phyloP scores from a whole-genome alignment of 2,888 invertebrate genomes.

The Serrognathus titanus region DNA sequence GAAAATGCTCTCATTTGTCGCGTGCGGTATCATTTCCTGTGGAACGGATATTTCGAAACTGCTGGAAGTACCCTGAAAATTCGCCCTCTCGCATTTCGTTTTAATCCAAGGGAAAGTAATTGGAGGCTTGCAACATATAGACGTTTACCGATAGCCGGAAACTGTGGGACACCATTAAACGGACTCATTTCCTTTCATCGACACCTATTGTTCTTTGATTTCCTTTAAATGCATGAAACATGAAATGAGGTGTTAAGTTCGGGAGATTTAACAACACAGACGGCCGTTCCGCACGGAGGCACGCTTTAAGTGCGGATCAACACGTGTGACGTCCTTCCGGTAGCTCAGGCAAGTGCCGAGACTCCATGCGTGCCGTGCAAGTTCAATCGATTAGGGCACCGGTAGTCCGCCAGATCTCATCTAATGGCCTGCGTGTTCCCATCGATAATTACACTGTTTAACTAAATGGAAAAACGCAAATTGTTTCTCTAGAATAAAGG shows the following conservation, averaged over 20 bases:
- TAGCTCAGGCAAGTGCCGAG: constrained; percentile 14
- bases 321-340: constrained; percentile 29
- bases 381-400: constrained; percentile 18
- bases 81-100: constrained; percentile 32
- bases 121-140: constrained; percentile 30
- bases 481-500: constrained; percentile 16
- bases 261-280: constrained; percentile 21
- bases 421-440: constrained; percentile 18
- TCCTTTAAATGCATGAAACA: constrained; percentile 27
- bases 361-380: constrained; percentile 20
- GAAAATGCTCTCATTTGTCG: constrained; percentile 19
- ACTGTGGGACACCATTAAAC: constrained; percentile 9
- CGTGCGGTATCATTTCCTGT: constrained; percentile 17
- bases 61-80: constrained; percentile 23
- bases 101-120: constrained; percentile 26
- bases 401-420: constrained; percentile 14
- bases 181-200: not conserved
- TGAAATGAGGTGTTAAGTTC: constrained; percentile 30
- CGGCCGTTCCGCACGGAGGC: constrained; percentile 28
- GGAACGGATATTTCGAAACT: constrained; percentile 25
- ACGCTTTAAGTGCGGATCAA: constrained; percentile 21
- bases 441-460: constrained; percentile 15
- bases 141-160: constrained; percentile 26
- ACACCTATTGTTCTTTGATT: not conserved
- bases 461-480: constrained; percentile 21